Evolutionary conservation across 1,140 invertebrate species (phyloP).

Genomic region (Calephelis virginiensis): DNA sequence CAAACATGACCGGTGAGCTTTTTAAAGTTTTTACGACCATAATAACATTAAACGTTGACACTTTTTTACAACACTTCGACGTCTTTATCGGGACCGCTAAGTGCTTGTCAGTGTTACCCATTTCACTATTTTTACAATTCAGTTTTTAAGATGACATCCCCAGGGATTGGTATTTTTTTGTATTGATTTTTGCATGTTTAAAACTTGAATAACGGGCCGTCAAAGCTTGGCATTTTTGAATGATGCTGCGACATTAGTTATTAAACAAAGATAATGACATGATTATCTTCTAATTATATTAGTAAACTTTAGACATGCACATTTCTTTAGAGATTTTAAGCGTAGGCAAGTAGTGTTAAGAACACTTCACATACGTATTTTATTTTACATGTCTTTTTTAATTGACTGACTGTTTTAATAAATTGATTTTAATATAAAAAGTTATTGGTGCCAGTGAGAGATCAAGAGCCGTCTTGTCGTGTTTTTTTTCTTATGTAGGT

Average conservation of each 20-base stretch:
- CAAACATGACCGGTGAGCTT: constrained; percentile 36
- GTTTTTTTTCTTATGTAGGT: too few relatives aligned
- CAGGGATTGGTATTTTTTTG: constrained; percentile 2
- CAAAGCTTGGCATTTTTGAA: constrained; percentile 1
- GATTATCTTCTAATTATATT: too few relatives aligned
- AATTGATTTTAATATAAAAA: too few relatives aligned
- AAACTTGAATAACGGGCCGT: constrained; percentile 7
- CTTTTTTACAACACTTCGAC: constrained; percentile 47
- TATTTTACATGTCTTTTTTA: too few relatives aligned
- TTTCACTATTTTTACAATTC: constrained; percentile 24
- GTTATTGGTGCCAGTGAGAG: too few relatives aligned
- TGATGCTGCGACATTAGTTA: background rate
- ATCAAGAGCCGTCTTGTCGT: too few relatives aligned
- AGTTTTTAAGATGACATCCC: constrained; percentile 11
- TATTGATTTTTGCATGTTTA: constrained; percentile 4
- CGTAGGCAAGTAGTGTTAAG: too few relatives aligned
- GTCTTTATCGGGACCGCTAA: constrained; percentile 43
- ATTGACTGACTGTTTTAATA: too few relatives aligned
- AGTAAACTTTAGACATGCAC: too few relatives aligned
- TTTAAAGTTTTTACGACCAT: constrained; percentile 47
- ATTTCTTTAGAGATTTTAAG: too few relatives aligned
- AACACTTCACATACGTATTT: too few relatives aligned
- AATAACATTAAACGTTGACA: constrained; percentile 62
- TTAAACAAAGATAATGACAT: too few relatives aligned
- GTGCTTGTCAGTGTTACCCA: constrained; percentile 44